phyloP scores from a whole-genome alignment of 2,113 vertebrate species.

The Chaenocephalus aceratus region DNA sequence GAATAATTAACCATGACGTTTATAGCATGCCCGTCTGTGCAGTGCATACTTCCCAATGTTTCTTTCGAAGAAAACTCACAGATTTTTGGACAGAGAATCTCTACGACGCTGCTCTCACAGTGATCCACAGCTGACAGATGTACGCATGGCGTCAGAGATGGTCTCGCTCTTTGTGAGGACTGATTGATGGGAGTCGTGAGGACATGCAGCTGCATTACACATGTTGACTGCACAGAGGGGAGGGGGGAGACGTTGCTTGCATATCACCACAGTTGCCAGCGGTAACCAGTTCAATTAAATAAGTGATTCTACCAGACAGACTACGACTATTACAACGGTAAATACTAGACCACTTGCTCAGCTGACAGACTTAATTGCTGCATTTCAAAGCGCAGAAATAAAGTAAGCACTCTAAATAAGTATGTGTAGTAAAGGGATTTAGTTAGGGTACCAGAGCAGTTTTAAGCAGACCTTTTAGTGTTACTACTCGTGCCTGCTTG shows the following conservation, averaged over 20 bases:
- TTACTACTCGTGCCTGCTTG: constrained; percentile 23
- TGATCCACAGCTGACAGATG: constrained; percentile 55
- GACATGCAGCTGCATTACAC: constrained; percentile 45
- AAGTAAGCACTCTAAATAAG: constrained; percentile 19
- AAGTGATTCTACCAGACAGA: background rate
- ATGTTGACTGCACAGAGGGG: background rate
- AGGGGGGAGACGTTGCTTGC: background rate
- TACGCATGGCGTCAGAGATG: constrained; percentile 13
- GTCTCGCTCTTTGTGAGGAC: constrained; percentile 20
- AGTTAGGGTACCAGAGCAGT: constrained; percentile 17
- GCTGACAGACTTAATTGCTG: constrained; percentile 17
- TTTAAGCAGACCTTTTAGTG: constrained; percentile 32
- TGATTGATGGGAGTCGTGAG: constrained; percentile 27
- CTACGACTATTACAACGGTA: background rate
- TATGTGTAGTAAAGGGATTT: constrained; percentile 19
- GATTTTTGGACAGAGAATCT: background rate
- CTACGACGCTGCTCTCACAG: constrained; percentile 1
- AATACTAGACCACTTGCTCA: background rate
- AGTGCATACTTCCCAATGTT: background rate
- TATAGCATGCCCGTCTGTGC: background rate
- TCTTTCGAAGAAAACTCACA: background rate
- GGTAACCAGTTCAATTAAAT: background rate
- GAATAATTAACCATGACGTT: background rate
- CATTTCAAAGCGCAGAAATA: constrained; percentile 28
- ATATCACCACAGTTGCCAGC: background rate